Percentiles rank a stretch among this genome's conserved stretches.
Conservation (phyloP, 2,113 vertebrate species). For the Monarcha castaneiventris region DNA sequence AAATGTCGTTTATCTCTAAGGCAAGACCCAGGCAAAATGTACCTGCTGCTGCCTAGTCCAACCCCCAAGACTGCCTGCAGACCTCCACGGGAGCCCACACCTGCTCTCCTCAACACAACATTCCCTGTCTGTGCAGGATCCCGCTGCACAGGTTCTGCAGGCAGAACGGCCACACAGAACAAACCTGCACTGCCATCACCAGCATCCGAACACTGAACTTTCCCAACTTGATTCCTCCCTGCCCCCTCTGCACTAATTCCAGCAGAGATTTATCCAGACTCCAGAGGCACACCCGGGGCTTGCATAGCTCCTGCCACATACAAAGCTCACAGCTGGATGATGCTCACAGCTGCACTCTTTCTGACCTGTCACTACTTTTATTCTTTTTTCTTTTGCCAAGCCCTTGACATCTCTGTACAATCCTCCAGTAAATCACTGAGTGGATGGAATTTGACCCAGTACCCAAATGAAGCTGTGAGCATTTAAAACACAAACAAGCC, state of each 20-base stretch:
- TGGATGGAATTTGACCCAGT: neutral
- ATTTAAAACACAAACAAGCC: neutral
- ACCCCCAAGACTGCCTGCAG: neutral
- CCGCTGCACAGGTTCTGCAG: rapidly evolving
- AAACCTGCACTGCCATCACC: rapidly evolving
- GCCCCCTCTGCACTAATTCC: neutral
- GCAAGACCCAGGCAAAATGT: rapidly evolving
- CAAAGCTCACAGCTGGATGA: neutral
- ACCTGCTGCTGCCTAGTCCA: neutral
- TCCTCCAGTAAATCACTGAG: neutral
- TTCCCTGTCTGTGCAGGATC: rapidly evolving
- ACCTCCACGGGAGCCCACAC: neutral
- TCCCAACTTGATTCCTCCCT: neutral
- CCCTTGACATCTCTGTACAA: neutral
- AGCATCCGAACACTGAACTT: neutral
- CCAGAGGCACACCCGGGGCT: neutral
- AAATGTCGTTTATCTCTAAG: rapidly evolving
- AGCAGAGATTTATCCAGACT: neutral
- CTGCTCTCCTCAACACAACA: rapidly evolving
- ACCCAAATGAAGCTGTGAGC: neutral
- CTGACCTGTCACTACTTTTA: neutral
- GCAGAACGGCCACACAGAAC: rapidly evolving
- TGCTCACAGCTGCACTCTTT: neutral
- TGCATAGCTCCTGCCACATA: neutral
- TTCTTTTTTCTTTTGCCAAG: neutral